Evolutionary conservation across 2,888 invertebrate species (phyloP), one percentile per base, ranked within the genome.

Genomic region (Dynastes tityus): DNA sequence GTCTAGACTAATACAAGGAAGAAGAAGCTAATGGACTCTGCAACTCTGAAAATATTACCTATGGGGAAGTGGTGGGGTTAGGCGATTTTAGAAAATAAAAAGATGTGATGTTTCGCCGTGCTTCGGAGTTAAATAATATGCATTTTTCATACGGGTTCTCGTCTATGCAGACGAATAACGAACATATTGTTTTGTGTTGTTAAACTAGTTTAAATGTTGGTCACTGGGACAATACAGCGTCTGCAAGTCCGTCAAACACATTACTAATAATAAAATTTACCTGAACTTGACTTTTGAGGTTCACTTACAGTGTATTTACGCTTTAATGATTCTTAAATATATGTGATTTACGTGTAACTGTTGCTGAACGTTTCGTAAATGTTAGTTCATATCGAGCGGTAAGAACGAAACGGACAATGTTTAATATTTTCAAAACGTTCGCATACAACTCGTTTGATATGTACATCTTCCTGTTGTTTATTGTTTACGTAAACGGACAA

Each of bases 291-390:
- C 64, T 79, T 77, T 78, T 75, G 75, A 78, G 76, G 65, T 74
- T 78, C 76, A 76, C 76, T 61, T 68, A 80, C 77, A 79, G 79
- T 79, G 68, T 82, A 83, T 86, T 86, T 85, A 88, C 85, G 88
- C 85, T 86, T 87, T 86, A 87, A 86, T 87, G 86, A 86, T 81
- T 84, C 82, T 84, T 84, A 87, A 87, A 87, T 87, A 84, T 86
- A 84, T 87, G 86, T 87, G 85, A 87, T 87, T 87, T 87, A 84
- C 85, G 76, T 75, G 61, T 77, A 77, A 80, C 75, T 76, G 74
- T 79, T 75, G 68, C 53, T 73, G 55, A 27, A 61, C 77, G 77
- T 68, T 55, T 45, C 32, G 32, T 32, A 51, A 51, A 51, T n/a
- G 73, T 45, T 58, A 73, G 73, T 73, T 73, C 37, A n/a, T 22